Percentiles rank a stretch among this genome's conserved stretches.
phyloP scores from a whole-genome alignment of 1,140 invertebrate species.

The Platyura marginata region DNA sequence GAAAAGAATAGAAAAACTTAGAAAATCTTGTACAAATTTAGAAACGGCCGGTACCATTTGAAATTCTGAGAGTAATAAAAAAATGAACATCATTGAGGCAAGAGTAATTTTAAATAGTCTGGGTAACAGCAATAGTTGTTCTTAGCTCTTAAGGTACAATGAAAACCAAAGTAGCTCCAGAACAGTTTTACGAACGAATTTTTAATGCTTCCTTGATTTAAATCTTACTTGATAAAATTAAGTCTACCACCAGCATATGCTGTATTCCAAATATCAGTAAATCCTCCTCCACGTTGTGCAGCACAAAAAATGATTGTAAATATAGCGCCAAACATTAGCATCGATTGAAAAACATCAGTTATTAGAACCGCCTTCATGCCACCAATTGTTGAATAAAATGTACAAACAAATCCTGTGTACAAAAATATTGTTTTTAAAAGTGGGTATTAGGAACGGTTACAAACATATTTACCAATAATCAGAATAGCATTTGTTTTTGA shows the following conservation, averaged over 20 bases:
- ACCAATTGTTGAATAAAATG: constrained; percentile 71
- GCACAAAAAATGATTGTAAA: constrained; percentile 59
- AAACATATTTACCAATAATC: constrained; percentile 42
- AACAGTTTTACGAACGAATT: too few species aligned
- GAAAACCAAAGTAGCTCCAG: too few species aligned
- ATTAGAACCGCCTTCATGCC: constrained; percentile 81
- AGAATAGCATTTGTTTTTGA: constrained; percentile 55
- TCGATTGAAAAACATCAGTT: constrained; percentile 68
- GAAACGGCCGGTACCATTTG: too few species aligned
- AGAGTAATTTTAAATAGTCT: neutral
- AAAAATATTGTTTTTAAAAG: too few species aligned
- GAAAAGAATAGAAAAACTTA: neutral
- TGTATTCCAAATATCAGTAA: constrained; percentile 42
- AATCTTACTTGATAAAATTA: constrained; percentile 43
- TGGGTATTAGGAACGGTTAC: too few species aligned
- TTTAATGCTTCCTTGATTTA: too few species aligned
- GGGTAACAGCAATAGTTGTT: neutral
- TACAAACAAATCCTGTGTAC: constrained; percentile 50
- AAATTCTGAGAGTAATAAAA: too few species aligned
- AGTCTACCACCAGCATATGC: constrained; percentile 43
- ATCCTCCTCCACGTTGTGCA: constrained; percentile 37
- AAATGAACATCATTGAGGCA: neutral
- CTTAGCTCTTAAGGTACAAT: too few species aligned
- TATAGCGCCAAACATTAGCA: constrained; percentile 57
- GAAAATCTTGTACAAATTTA: too few species aligned